Evolutionary conservation across 2,113 vertebrate genomes (phyloP).

Genomic region (Rhinogobius similis): DNA sequence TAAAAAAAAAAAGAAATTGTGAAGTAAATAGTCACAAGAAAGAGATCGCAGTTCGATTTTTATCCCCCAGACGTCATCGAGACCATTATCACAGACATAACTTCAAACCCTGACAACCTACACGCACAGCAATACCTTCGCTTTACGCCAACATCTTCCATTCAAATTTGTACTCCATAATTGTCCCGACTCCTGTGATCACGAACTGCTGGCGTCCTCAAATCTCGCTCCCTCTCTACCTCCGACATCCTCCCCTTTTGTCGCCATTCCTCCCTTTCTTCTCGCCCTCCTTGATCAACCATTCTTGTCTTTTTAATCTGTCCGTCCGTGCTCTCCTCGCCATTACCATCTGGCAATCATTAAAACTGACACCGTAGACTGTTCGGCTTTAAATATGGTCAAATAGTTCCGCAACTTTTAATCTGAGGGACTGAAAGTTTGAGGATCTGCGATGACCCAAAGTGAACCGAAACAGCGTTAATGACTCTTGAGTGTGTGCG

Average conservation of each 20-base stretch:
- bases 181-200: background rate
- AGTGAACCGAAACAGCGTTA: background rate
- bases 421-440: background rate
- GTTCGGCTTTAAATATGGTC: background rate
- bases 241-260: background rate
- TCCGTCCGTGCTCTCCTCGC: background rate
- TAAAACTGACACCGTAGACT: background rate
- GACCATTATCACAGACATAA: no score
- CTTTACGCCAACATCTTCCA: no score
- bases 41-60: no score
- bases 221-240: background rate
- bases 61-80: no score
- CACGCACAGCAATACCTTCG: no score
- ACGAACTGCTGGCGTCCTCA: background rate
- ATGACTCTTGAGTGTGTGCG: background rate
- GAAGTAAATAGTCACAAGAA: no score
- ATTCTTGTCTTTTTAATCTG: slow-evolving; percentile 1
- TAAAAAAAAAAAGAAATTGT: no score
- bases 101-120: no score
- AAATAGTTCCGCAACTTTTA: background rate
- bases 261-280: background rate
- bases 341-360: slow-evolving; percentile 2
- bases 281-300: background rate
- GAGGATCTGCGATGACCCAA: background rate
- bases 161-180: background rate